Evolutionary conservation across 2,113 vertebrate genomes (phyloP).

Genomic region (Tetrao urogallus): DNA sequence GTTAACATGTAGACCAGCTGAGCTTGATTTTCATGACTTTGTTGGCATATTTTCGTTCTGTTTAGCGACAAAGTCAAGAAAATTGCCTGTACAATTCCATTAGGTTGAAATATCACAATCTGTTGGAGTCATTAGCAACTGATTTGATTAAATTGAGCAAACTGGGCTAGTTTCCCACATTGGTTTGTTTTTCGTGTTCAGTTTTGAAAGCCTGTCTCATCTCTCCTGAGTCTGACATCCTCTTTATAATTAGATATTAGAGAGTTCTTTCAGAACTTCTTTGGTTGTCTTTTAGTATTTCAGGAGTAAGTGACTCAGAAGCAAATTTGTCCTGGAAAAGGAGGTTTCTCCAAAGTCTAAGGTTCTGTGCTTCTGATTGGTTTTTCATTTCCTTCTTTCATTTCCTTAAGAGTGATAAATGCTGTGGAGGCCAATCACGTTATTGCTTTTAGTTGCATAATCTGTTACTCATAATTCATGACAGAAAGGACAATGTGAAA

Average conservation of each 20-base stretch:
- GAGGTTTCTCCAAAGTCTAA: background rate
- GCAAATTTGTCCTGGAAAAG: background rate
- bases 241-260: slow-evolving; percentile 30
- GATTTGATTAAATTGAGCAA: slow-evolving; percentile 46
- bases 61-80: slow-evolving; percentile 33
- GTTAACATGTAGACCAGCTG: background rate
- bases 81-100: slow-evolving; percentile 34
- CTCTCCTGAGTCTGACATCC: slow-evolving; percentile 38
- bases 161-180: slow-evolving; percentile 14
- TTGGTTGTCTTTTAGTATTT: slow-evolving; percentile 29
- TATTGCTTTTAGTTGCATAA: slow-evolving; percentile 3
- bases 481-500: background rate
- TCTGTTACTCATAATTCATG: slow-evolving; percentile 31
- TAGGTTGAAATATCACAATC: slow-evolving; percentile 50
- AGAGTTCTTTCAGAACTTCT: slow-evolving; percentile 34
- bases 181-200: slow-evolving; percentile 23
- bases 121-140: slow-evolving; percentile 21
- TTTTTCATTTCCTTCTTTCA: slow-evolving; percentile 20
- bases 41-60: slow-evolving; percentile 31
- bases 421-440: background rate
- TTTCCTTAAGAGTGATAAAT: background rate
- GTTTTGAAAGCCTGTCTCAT: slow-evolving; percentile 37
- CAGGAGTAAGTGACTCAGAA: background rate
- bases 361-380: background rate
- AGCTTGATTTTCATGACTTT: slow-evolving; percentile 30